Base-by-base conservation (phyloP, 2,797 vertebrate genomes). In the Serranus cabrilla region DNA sequence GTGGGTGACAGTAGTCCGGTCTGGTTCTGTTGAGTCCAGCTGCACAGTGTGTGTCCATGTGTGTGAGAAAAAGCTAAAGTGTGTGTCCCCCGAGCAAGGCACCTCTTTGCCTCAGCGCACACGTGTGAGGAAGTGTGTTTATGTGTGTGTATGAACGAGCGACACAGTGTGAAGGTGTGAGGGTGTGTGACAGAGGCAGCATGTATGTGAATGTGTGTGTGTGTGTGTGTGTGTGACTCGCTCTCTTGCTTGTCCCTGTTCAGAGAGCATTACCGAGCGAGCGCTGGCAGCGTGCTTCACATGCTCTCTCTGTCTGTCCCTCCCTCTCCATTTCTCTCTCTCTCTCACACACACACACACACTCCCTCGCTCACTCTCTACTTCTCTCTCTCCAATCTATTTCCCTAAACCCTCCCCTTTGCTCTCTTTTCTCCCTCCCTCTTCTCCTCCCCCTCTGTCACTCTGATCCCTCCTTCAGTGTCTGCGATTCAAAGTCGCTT, bases 381-480 rank as follows among this genome's bases (percentile, higher is more conserved):
- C 67, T 34, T 42, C 70, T 27, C 76, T 66, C 76, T 75, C 82
- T 78, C 68, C 81, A 85, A 82, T 78, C 78, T 71, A 87, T 91
- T 87, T 88, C 80, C 80, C 86, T 90, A 86, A 92, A 85, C 85
- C 90, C 90, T 93, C 92, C 91, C 87, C 86, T 80, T 91, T 74
- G 69, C 80, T 84, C 78, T 54, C 63, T 67, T 71, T 64, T 55
- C 77, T 77, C 75, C 76, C 74, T 78, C 79, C 66, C 69, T 59
- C 68, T 64, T 82, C 80, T 74, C 87, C 89, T 87, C 89, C 89
- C 84, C 67, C 74, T 78, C 75, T 84, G 77, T 94, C 91, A 90
- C 76, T 92, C 86, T 83, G 58, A 87, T 78, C 74, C 81, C 84
- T 90, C 87, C 80, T 80, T 89, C 79, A 7, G 71, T 58, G 23